phyloP scores from a whole-genome alignment of 2,888 invertebrate species.

The Thecophora atra region DNA sequence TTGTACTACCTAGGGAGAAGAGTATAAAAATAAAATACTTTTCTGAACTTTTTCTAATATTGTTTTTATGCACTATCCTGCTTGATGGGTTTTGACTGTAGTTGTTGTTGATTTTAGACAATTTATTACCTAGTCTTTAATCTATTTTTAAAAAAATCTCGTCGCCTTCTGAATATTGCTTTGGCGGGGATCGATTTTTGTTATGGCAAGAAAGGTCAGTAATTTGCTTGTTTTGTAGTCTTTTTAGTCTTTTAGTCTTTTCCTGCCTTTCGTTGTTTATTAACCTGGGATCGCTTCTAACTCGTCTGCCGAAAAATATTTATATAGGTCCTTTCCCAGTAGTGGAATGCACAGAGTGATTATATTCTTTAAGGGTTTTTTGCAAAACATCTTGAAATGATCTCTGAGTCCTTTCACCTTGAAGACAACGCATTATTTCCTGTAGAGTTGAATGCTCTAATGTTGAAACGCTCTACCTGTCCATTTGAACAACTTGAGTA shows the following conservation, averaged over 20 bases:
- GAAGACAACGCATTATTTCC: constrained; percentile 30
- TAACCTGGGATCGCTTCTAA: background rate
- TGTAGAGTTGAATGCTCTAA: constrained; percentile 26
- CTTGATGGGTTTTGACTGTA: no score
- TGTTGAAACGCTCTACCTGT: constrained; percentile 21
- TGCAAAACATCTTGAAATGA: constrained; percentile 22
- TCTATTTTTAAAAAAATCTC: no score
- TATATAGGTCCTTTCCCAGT: constrained; percentile 17
- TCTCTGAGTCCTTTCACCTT: background rate
- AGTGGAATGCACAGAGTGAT: constrained; percentile 22
- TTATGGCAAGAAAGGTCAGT: background rate
- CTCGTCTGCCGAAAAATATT: constrained; percentile 5
- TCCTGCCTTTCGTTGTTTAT: background rate
- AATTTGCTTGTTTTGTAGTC: background rate
- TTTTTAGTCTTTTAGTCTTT: background rate
- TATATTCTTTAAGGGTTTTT: constrained; percentile 28
- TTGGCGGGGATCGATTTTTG: background rate
- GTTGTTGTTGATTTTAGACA: no score
- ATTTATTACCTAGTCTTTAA: no score
- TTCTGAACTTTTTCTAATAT: no score
- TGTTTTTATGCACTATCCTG: no score
- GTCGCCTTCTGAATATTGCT: background rate
- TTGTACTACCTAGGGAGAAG: no score
- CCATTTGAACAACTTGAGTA: constrained; percentile 17
- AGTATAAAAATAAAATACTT: no score